Conservation (phyloP, 2,797 vertebrate genomes). For the Danio choprae region DNA sequence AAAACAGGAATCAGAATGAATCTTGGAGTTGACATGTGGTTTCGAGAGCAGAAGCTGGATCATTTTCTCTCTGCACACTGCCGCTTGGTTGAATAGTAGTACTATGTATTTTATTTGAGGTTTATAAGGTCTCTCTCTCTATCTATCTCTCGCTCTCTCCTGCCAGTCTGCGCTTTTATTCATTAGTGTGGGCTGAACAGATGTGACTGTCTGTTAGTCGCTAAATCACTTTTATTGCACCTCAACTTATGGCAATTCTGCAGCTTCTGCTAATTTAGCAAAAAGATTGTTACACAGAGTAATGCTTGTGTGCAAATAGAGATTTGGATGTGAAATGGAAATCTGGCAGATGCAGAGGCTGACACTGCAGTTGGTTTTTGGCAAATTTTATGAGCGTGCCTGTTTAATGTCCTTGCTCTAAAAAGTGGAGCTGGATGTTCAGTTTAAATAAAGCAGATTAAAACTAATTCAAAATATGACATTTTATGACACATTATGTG, state of each 20-base stretch:
- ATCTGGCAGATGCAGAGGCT: slow-evolving; percentile 22
- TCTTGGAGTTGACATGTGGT: slow-evolving; percentile 8
- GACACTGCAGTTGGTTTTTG: slow-evolving; percentile 16
- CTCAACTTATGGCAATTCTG: slow-evolving; percentile 6
- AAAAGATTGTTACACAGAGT: slow-evolving; percentile 13
- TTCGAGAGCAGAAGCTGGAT: slow-evolving; percentile 19
- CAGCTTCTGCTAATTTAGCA: slow-evolving; percentile 41
- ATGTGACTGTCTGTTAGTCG: slow-evolving; percentile 31
- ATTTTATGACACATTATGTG: background rate
- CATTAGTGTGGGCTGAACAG: slow-evolving; percentile 42
- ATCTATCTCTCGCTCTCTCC: background rate
- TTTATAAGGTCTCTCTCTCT: slow-evolving; percentile 1
- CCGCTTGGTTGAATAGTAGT: slow-evolving; percentile 9
- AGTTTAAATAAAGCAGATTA: slow-evolving; percentile 2
- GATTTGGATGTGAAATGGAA: slow-evolving; percentile 14
- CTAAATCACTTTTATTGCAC: slow-evolving; percentile 46
- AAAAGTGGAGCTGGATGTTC: background rate
- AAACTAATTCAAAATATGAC: background rate
- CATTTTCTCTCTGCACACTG: background rate
- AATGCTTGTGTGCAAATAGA: slow-evolving; percentile 22
- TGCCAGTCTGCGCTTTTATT: slow-evolving; percentile 34
- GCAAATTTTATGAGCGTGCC: background rate
- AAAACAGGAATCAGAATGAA: slow-evolving; percentile 40
- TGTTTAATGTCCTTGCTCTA: background rate
- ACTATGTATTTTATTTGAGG: slow-evolving; percentile 10